A percentile compares a stretch with the other conserved stretches of the same genome.
These are phyloP conservation scores for Pandemis heparana DNA, from an alignment of 2,888 invertebrate species.

Conservation along the genomic window DNA sequence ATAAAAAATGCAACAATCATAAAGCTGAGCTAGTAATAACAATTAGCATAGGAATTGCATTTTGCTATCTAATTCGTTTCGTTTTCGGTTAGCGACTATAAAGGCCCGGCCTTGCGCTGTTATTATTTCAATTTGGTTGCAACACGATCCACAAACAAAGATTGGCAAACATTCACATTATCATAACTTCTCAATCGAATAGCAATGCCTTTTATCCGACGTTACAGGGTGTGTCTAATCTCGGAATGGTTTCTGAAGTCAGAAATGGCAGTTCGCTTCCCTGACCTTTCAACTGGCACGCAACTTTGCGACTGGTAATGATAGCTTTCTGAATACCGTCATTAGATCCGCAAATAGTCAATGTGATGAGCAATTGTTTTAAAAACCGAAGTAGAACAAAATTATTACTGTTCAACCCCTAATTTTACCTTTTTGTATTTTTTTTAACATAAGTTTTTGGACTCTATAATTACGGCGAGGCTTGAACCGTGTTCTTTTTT, in stretches of 20 bases:
- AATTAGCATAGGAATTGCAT: neutral
- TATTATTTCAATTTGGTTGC: conserved; percentile 29
- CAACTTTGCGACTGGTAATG: conserved; percentile 41
- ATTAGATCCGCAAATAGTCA: neutral
- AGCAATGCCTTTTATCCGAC: conserved; percentile 13
- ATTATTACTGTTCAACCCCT: no score
- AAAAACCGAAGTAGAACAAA: no score
- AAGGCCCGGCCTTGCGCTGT: conserved; percentile 18
- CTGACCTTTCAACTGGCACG: conserved; percentile 54
- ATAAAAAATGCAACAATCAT: neutral
- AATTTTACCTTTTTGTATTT: no score
- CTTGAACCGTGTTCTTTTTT: no score
- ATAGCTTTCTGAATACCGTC: conserved; percentile 43
- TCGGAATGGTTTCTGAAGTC: conserved; percentile 23
- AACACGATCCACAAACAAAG: conserved; percentile 18
- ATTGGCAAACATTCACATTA: conserved; percentile 30
- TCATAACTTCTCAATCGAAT: conserved; percentile 28
- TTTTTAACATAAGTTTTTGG: no score
- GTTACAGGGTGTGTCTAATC: conserved; percentile 37
- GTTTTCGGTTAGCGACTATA: conserved; percentile 2
- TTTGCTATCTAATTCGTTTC: conserved; percentile 7
- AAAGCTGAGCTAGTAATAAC: neutral
- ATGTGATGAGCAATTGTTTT: neutral
- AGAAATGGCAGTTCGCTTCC: conserved; percentile 47
- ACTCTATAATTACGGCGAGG: no score